Conservation (phyloP, 2,113 vertebrate species). For the Lipotes vexillifer region DNA sequence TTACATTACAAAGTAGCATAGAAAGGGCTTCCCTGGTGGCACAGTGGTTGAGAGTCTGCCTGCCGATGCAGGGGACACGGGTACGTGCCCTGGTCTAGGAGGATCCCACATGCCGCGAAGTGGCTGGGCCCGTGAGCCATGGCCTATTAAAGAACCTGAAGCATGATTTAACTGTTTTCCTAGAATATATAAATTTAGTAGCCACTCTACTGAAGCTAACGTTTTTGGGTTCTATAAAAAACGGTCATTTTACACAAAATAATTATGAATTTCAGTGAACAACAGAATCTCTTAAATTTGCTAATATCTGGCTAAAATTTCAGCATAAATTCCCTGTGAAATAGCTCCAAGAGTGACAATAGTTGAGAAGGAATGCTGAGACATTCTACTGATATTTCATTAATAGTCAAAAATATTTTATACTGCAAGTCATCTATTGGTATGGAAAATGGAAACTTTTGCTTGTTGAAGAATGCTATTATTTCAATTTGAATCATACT, state of each 20-base stretch:
- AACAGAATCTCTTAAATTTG: neutral
- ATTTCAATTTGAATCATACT: neutral
- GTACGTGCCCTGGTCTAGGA: no score
- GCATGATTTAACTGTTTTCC: neutral
- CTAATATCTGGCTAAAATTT: neutral
- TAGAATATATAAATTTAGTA: neutral
- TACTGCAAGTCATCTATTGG: neutral
- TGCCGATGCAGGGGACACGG: no score
- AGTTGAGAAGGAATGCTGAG: neutral
- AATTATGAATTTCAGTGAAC: neutral
- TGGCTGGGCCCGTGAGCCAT: no score
- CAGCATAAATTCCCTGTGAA: neutral
- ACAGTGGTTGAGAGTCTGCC: no score
- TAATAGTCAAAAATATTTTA: neutral
- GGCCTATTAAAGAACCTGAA: neutral
- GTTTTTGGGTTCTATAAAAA: fast-evolving
- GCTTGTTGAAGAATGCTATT: neutral
- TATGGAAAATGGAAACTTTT: neutral
- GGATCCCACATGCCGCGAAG: no score
- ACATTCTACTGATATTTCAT: neutral
- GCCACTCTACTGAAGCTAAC: neutral
- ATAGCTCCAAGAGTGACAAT: neutral
- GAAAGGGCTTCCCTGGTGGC: neutral
- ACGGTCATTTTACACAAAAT: neutral
- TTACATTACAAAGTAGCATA: neutral